Evolutionary conservation across 2,797 vertebrate genomes (phyloP).

Genomic region (Bradypodion ventrale): DNA sequence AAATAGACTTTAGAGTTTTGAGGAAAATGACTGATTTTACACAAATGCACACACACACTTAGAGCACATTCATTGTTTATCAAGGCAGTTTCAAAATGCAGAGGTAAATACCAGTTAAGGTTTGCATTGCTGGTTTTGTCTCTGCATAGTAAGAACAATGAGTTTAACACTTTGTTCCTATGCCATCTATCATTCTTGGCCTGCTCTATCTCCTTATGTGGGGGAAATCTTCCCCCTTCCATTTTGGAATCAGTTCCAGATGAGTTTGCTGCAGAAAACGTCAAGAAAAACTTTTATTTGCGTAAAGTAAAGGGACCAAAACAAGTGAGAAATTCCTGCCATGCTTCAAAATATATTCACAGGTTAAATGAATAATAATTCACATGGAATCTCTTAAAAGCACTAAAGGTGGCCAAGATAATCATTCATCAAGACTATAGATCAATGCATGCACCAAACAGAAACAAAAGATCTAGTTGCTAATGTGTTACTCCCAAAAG

Average conservation of each 20-base stretch:
- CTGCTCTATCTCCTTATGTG: conserved; percentile 52
- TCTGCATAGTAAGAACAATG: conserved; percentile 52
- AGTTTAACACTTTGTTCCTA: conserved; percentile 54
- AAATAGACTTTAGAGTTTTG: not conserved
- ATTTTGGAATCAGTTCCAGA: conserved; percentile 65
- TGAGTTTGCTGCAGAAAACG: conserved; percentile 39
- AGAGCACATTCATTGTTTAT: conserved; percentile 55
- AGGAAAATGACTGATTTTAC: not conserved
- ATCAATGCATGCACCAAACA: conserved; percentile 24
- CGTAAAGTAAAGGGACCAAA: conserved; percentile 53
- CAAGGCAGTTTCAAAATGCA: conserved; percentile 52
- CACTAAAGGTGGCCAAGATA: not conserved
- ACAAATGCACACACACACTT: conserved; percentile 6
- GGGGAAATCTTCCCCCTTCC: conserved; percentile 24
- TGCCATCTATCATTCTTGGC: conserved; percentile 52
- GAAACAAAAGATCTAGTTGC: conserved; percentile 28
- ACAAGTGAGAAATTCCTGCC: conserved; percentile 29
- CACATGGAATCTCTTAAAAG: conserved; percentile 47
- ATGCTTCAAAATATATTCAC: conserved; percentile 48
- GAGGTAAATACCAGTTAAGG: conserved; percentile 45
- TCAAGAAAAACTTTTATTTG: conserved; percentile 47
- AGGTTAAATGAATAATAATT: conserved; percentile 47
- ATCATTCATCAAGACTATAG: conserved; percentile 41
- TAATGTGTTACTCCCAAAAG: conserved; percentile 14
- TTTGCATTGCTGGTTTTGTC: conserved; percentile 55